phyloP scores from a whole-genome alignment of 2,888 invertebrate species.

The Drosophila neonasuta region DNA sequence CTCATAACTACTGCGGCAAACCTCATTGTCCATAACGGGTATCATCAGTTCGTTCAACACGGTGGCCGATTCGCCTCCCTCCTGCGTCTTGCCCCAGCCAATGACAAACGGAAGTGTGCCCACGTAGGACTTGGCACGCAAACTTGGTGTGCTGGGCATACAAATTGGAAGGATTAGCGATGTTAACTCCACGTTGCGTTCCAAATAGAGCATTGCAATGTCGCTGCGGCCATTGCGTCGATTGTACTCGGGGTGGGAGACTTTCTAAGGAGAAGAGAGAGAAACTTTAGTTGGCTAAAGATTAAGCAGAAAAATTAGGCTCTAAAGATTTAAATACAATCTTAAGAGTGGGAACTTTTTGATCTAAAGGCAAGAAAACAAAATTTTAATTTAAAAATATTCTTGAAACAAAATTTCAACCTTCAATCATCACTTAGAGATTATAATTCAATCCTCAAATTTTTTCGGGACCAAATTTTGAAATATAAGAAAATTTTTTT shows the following conservation, averaged over 20 bases:
- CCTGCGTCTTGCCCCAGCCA: conserved; percentile 84
- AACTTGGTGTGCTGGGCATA: conserved; percentile 85
- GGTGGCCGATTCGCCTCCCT: conserved; percentile 85
- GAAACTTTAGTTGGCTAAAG: not conserved
- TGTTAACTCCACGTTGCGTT: conserved; percentile 84
- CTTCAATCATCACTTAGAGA: too few species aligned
- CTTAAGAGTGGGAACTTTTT: too few species aligned
- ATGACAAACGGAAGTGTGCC: conserved; percentile 87
- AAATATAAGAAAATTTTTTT: too few species aligned
- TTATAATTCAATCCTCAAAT: too few species aligned
- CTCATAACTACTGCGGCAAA: conserved; percentile 83
- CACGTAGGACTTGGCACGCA: conserved; percentile 84
- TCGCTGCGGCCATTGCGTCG: conserved; percentile 86
- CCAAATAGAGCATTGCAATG: conserved; percentile 88
- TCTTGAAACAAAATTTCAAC: too few species aligned
- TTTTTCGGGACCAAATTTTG: too few species aligned
- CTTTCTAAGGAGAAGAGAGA: conserved; percentile 47
- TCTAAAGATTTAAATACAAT: too few species aligned
- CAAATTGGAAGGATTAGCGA: conserved; percentile 88
- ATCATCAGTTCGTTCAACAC: conserved; percentile 87
- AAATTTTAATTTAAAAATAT: too few species aligned
- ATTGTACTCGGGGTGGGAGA: conserved; percentile 73
- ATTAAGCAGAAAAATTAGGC: too few species aligned
- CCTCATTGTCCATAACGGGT: conserved; percentile 86
- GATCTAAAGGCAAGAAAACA: too few species aligned